phyloP scores from a whole-genome alignment of 1,140 invertebrate genomes.

The Steinernema khuongi region DNA sequence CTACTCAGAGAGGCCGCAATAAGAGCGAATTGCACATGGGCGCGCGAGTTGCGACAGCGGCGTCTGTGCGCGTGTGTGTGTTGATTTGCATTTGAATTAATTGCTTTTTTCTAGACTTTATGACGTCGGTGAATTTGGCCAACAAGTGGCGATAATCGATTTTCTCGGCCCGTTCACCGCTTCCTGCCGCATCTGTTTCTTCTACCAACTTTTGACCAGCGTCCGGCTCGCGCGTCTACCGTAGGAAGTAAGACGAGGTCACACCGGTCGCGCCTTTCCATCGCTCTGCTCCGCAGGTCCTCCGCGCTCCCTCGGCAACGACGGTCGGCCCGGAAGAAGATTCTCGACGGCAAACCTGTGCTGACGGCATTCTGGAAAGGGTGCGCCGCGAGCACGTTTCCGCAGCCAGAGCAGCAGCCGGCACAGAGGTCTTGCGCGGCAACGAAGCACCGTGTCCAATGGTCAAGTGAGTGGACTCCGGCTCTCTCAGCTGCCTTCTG shows the following conservation, averaged over 20 bases:
- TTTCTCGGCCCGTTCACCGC: background rate
- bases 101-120: conserved; percentile 17
- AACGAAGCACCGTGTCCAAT: background rate
- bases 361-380: background rate
- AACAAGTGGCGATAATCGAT: conserved; percentile 15
- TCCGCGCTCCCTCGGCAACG: too few species aligned
- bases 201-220: background rate
- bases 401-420: background rate
- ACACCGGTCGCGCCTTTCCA: too few species aligned
- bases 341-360: too few species aligned
- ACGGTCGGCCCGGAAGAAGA: too few species aligned
- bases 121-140: conserved; percentile 14
- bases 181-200: background rate
- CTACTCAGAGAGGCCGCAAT: background rate
- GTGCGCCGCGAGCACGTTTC: background rate
- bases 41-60: conserved; percentile 9
- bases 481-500: background rate
- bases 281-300: too few species aligned
- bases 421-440: background rate
- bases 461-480: background rate
- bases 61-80: conserved; percentile 5
- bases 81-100: conserved; percentile 17
- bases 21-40: conserved; percentile 12
- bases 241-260: too few species aligned
- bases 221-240: too few species aligned